These are phyloP conservation scores for Patella depressa DNA, from an alignment of 2,888 invertebrate genomes.

Conservation along the genomic window DNA sequence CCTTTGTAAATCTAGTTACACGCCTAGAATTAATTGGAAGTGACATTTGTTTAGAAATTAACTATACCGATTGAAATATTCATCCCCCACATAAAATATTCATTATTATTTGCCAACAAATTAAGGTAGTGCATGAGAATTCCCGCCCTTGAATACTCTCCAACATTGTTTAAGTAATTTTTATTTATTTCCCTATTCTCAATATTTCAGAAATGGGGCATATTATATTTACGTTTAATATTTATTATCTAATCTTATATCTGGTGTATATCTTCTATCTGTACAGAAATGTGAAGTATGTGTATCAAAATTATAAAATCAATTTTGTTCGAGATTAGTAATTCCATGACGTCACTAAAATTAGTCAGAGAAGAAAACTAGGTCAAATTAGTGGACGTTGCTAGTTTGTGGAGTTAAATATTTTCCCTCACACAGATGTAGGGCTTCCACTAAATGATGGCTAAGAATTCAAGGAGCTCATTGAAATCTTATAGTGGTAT, in stretches of 20 bases:
- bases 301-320: neutral
- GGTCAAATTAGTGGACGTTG: slow-evolving; percentile 18
- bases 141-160: slow-evolving; percentile 8
- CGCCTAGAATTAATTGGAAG: neutral
- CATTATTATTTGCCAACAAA: neutral
- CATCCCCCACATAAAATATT: too few species aligned
- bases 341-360: slow-evolving; percentile 31
- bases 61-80: too few species aligned
- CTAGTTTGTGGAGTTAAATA: neutral
- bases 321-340: neutral
- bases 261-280: too few species aligned
- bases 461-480: slow-evolving; percentile 52
- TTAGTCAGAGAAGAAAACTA: slow-evolving; percentile 24
- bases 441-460: slow-evolving; percentile 42
- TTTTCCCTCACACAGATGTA: slow-evolving; percentile 26
- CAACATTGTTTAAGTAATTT: too few species aligned
- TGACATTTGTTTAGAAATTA: too few species aligned
- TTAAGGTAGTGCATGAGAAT: neutral
- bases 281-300: too few species aligned
- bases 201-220: too few species aligned
- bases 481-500: slow-evolving; percentile 38
- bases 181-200: too few species aligned
- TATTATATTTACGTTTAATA: too few species aligned
- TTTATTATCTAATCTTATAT: too few species aligned
- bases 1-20: neutral